Percentiles rank a stretch among this genome's conserved stretches.
Conservation (phyloP, 2,888 invertebrate genomes). For the Mantis religiosa region DNA sequence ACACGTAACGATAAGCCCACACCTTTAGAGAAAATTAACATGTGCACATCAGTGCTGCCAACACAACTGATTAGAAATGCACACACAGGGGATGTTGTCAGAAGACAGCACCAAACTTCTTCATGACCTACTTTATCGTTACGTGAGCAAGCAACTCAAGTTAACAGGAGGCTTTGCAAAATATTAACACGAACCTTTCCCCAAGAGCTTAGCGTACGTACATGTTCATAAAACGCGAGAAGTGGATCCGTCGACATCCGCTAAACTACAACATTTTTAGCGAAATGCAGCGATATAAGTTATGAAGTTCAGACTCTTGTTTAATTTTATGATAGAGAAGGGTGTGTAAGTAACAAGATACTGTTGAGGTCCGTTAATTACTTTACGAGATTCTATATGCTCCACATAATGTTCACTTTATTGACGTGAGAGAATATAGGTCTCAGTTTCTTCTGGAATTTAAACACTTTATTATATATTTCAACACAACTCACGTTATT, state of each 20-base stretch:
- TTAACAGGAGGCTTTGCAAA: neutral
- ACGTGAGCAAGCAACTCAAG: neutral
- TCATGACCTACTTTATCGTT: neutral
- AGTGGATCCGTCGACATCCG: neutral
- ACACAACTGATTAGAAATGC: neutral
- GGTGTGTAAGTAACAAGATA: too few relatives aligned
- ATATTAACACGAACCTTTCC: too few relatives aligned
- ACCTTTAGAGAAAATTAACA: neutral
- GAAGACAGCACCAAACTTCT: neutral
- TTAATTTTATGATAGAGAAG: too few relatives aligned
- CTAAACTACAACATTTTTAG: neutral
- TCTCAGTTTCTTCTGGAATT: too few relatives aligned
- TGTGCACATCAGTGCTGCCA: neutral
- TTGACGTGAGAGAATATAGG: too few relatives aligned
- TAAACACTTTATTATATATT: too few relatives aligned
- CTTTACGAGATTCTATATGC: too few relatives aligned
- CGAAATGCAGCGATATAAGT: neutral
- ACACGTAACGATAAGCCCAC: neutral
- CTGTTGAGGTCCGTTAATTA: too few relatives aligned
- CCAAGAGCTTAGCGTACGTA: neutral
- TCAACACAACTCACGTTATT: too few relatives aligned
- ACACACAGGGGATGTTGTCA: neutral
- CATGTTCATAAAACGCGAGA: neutral
- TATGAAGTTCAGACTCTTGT: too few relatives aligned
- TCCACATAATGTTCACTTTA: too few relatives aligned